A percentile compares a stretch with the other conserved stretches of the same genome.
phyloP scores from a whole-genome alignment of 2,888 invertebrate genomes.

The Diarsia mendica region DNA sequence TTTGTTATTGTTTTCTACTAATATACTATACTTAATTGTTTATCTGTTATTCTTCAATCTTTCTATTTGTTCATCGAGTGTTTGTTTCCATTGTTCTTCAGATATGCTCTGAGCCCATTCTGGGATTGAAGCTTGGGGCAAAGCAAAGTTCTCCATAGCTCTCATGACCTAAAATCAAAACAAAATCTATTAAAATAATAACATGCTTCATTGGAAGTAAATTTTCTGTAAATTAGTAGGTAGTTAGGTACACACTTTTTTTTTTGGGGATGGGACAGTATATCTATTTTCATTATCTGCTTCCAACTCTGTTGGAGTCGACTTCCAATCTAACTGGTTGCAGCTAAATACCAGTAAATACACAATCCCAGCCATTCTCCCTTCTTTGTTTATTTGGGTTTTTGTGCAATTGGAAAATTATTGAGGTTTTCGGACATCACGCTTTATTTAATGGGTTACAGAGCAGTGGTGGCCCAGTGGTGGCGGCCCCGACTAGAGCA shows the following conservation, averaged over 20 bases:
- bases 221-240: background rate
- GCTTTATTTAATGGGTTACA: too few relatives aligned
- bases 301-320: too few relatives aligned
- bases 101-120: constrained; percentile 93
- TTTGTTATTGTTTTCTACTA: constrained; percentile 36
- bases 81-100: constrained; percentile 93
- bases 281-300: background rate
- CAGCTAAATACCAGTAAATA: too few relatives aligned
- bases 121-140: constrained; percentile 92
- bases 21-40: constrained; percentile 33
- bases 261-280: background rate
- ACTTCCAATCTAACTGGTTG: too few relatives aligned
- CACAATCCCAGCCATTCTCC: too few relatives aligned
- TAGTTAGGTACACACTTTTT: too few relatives aligned
- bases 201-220: background rate
- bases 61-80: constrained; percentile 90
- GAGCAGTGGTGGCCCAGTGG: too few relatives aligned
- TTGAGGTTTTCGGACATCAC: too few relatives aligned
- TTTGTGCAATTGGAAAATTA: too few relatives aligned
- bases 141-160: constrained; percentile 92
- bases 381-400: background rate
- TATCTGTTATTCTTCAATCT: constrained; percentile 80
- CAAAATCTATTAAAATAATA: background rate
- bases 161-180: constrained; percentile 90
- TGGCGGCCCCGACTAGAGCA: too few relatives aligned